Evolutionary conservation across 2,113 vertebrate genomes (phyloP).

Genomic region (Microcebus jonahi): DNA sequence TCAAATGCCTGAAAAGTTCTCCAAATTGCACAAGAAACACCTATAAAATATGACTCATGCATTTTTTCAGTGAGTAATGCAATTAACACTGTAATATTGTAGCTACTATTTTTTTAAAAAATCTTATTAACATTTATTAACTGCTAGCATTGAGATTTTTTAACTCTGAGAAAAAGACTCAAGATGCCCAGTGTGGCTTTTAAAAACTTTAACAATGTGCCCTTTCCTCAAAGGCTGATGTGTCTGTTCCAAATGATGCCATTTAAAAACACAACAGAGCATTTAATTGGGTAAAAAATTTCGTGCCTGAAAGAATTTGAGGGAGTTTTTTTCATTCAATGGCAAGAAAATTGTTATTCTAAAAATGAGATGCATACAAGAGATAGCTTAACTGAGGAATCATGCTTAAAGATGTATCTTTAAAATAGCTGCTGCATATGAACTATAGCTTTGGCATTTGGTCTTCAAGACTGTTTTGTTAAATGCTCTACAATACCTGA

Average conservation of each 20-base stretch:
- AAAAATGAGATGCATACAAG: constrained; percentile 16
- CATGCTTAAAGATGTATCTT: not conserved
- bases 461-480: not conserved
- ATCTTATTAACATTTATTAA: constrained; percentile 73
- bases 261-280: constrained; percentile 56
- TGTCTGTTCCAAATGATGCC: constrained; percentile 35
- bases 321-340: not conserved
- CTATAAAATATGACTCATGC: constrained; percentile 68
- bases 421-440: not conserved
- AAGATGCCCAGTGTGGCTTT: constrained; percentile 32
- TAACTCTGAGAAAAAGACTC: constrained; percentile 55
- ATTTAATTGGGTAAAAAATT: constrained; percentile 42
- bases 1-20: constrained; percentile 56
- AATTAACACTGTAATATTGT: constrained; percentile 69
- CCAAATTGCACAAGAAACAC: constrained; percentile 51
- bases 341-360: constrained; percentile 32
- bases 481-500: not conserved
- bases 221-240: constrained; percentile 56
- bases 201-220: constrained; percentile 32
- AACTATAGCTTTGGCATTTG: not conserved
- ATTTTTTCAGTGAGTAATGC: constrained; percentile 65
- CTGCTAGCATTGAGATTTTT: constrained; percentile 50
- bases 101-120: constrained; percentile 44
- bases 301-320: not conserved
- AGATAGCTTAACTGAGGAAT: constrained; percentile 4